Evolutionary conservation across 2,113 vertebrate species (phyloP), one percentile per base, ranked within the genome.

Genomic region (Atractosteus spatula): DNA sequence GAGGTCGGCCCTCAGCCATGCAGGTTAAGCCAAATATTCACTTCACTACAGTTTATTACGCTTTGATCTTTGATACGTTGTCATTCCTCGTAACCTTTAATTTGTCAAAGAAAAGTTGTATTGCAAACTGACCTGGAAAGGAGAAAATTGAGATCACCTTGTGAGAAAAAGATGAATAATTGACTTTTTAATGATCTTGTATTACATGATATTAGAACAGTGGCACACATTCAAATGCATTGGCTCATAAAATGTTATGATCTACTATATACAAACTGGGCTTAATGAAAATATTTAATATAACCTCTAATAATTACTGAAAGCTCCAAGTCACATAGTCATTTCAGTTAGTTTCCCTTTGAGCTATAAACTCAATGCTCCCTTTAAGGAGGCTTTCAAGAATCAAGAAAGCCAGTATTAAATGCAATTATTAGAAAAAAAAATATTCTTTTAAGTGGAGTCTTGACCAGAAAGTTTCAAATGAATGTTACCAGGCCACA

Each of bases 361-460:
- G 62, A 74, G 55, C 74, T 71, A 55, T 10, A 51, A 51, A 51
- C 47, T 51, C 5, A 51, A 51, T 7, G 47, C 47, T 51, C 47
- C 59, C 68, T 62, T 3, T 61, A 63, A 64, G 12, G 7, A 55
- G 55, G 62, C 16, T 41, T 61, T 42, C 47, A 4, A 51, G 43
- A 67, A 57, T 45, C 47, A 67, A 57, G 43, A 59, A 70, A 77
- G 54, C 10, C 62, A 56, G 56, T 55, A 70, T 69, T 68, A 70
- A 77, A 73, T 70, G 47, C 72, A 47, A 73, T 67, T 71, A 63
- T n/a, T 59, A 29, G 63, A 66, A 44, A 67, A 44, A 67, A 66
- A 45, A 68, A 72, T 17, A 59, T 71, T 8, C 70, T 74, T 71
- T 70, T 61, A 42, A 2, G 42, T 42, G 45, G 66, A 74, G 8